Base-by-base conservation (phyloP, 2,113 vertebrate species). In the Lagopus muta region DNA sequence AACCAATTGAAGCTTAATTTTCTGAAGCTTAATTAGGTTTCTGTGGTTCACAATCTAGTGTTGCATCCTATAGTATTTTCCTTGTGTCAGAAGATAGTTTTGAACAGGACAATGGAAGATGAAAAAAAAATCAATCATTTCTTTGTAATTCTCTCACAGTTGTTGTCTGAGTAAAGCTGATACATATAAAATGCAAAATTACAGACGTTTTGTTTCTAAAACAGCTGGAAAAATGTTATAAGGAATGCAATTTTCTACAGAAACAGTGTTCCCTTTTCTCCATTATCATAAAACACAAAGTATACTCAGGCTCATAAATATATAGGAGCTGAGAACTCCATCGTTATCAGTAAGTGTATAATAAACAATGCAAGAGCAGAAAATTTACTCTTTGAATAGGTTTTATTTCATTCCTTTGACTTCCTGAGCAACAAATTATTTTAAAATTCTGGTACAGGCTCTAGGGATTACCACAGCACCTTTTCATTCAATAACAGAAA, bases 1-100 rank as follows among this genome's bases (percentile, higher is more conserved):
- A 81, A 94, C 48, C 22, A 70, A 22, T 15, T 54, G 45, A 43
- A 54, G 32, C 32, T 50, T 74, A 36, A 86, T 90, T 86, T 90
- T 70, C 13, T 57, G 18, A 86, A 16, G 13, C 15, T 75, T 88
- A 34, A 67, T 91, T 71, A 81, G 12, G 24, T 67, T 73, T 10
- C 28, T 42, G 5, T 74, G 36, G 78, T 88, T 92, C 30, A 75
- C 14, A 22, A n/a, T 76, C 36, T 66, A 47, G 38, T 60, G 10
- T 42, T 78, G 13, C 43, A 58, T 75, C 17, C 13, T 64, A 19
- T 22, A 79, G 27, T 27, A 43, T 83, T 93, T 95, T 65, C 55
- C 18, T 58, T 5, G 30, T 65, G 34, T 24, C 50, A 61, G 57
- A 79, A 79, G 30, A 24, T 30, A 45, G 6, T 17, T 87, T 90